Percentiles rank a stretch among this genome's conserved stretches.
These are phyloP conservation scores for Pollachius pollachius DNA, from an alignment of 2,113 vertebrate species.

Conservation along the genomic window DNA sequence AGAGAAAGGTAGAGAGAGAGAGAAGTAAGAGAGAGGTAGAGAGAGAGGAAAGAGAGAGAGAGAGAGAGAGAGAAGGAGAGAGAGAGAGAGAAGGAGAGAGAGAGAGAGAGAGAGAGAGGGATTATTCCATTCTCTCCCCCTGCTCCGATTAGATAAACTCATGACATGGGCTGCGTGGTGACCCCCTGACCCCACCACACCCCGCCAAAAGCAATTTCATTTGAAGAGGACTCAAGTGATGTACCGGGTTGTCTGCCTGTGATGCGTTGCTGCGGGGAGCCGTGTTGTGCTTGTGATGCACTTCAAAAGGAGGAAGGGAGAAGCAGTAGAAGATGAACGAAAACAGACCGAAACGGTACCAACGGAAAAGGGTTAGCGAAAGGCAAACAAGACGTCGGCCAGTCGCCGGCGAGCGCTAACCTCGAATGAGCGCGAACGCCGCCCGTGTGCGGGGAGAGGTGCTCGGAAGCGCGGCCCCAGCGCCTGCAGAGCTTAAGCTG, in stretches of 20 bases:
- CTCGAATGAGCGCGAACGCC: no score
- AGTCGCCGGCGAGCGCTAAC: no score
- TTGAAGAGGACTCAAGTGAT: slow-evolving; percentile 50
- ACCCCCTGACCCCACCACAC: slow-evolving; percentile 62
- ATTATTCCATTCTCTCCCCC: slow-evolving; percentile 48
- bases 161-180: slow-evolving; percentile 45
- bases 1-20: no score
- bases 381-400: no score
- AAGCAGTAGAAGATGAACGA: slow-evolving; percentile 9
- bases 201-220: slow-evolving; percentile 60
- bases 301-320: slow-evolving; percentile 44
- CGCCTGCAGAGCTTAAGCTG: no score
- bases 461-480: no score
- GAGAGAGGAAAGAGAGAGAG: no score
- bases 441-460: no score
- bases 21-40: no score
- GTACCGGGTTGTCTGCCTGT: slow-evolving; percentile 47
- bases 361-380: slow-evolving; percentile 37
- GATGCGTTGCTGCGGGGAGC: slow-evolving; percentile 23
- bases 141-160: slow-evolving; percentile 57
- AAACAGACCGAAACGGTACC: background rate
- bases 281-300: slow-evolving; percentile 54
- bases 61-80: no score
- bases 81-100: no score
- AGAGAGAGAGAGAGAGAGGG: slow-evolving; percentile 14